Conservation (phyloP, 1,140 invertebrate species). For the Psilanteris sp. region DNA sequence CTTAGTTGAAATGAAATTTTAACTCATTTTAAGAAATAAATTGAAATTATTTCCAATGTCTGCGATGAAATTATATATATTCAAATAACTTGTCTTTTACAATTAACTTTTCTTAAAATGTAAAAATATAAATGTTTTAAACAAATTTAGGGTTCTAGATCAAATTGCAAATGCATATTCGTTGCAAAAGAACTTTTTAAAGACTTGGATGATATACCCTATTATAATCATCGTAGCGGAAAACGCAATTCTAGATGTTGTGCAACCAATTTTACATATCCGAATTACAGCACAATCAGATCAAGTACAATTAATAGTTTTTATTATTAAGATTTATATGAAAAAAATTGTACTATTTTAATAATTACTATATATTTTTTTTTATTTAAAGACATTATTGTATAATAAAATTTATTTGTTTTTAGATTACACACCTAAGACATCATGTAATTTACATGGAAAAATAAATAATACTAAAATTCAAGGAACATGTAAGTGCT, state of each 20-base stretch:
- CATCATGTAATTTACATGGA: not conserved
- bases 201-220: conserved; percentile 2
- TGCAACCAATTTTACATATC: not conserved
- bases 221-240: conserved; percentile 2
- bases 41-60: too few relatives aligned
- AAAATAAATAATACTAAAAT: conserved; percentile 38
- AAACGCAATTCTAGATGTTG: conserved; percentile 1
- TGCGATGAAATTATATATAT: too few relatives aligned
- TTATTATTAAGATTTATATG: too few relatives aligned
- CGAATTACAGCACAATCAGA: not conserved
- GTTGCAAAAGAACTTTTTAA: conserved; percentile 25
- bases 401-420: conserved; percentile 1
- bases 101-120: too few relatives aligned
- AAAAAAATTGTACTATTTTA: too few relatives aligned
- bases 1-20: too few relatives aligned
- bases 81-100: too few relatives aligned
- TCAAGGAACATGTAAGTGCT: conserved; percentile 69
- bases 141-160: conserved; percentile 2
- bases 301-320: not conserved
- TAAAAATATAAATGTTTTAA: too few relatives aligned
- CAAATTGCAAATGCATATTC: conserved; percentile 49
- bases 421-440: not conserved
- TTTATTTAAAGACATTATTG: too few relatives aligned
- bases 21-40: too few relatives aligned
- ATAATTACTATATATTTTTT: too few relatives aligned